Evolutionary conservation across 2,888 invertebrate genomes (phyloP).

Genomic region (Torymus texanus): DNA sequence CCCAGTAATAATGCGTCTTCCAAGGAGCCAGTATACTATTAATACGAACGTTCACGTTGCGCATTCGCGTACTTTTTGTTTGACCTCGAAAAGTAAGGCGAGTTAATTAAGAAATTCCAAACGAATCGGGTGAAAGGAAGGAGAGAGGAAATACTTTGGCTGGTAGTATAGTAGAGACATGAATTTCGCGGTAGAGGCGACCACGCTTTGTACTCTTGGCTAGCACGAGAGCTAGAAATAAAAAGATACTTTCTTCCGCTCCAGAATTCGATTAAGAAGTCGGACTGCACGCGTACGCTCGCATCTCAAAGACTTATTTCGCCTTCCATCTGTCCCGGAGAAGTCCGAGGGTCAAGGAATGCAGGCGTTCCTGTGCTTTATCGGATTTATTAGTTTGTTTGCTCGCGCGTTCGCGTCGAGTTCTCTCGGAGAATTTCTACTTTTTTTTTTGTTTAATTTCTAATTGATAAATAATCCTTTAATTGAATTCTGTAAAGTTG

Average conservation of each 20-base stretch:
- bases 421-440: neutral
- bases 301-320: conserved; percentile 15
- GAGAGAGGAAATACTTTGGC: conserved; percentile 4
- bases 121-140: neutral
- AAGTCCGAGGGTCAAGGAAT: neutral
- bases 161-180: neutral
- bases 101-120: conserved; percentile 25
- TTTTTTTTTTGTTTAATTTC: neutral
- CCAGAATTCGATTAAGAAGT: conserved; percentile 31
- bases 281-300: neutral
- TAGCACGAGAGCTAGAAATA: neutral
- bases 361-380: too few relatives aligned
- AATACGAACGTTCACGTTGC: neutral
- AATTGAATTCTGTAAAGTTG: neutral
- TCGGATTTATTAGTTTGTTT: too few relatives aligned
- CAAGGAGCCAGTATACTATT: neutral
- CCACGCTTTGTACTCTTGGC: neutral
- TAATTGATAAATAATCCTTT: neutral
- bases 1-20: too few relatives aligned
- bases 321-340: neutral
- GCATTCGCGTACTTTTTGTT: neutral
- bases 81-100: neutral
- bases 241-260: neutral
- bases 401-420: too few relatives aligned
- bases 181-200: neutral